Conservation (phyloP, 2,888 invertebrate genomes). For the Erebia aethiops region DNA sequence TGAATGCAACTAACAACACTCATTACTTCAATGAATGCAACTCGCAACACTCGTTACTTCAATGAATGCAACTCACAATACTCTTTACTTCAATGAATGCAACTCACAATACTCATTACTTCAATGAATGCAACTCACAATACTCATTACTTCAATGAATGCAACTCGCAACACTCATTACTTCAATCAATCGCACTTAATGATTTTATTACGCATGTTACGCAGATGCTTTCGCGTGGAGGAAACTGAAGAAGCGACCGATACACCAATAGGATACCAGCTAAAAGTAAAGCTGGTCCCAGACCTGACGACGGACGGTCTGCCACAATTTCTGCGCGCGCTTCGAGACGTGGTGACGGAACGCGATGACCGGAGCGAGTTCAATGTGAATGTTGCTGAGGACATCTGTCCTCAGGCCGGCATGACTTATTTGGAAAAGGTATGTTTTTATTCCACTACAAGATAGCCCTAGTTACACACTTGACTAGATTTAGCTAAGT, state of each 20-base stretch:
- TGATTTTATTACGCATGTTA: not conserved
- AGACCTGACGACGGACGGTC: conserved; percentile 57
- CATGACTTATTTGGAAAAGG: conserved; percentile 82
- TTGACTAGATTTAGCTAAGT: no score
- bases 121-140: no score
- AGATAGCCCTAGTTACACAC: no score
- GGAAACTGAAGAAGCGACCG: conserved; percentile 45
- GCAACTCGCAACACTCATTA: no score
- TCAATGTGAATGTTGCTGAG: conserved; percentile 61
- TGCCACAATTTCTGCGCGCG: conserved; percentile 62
- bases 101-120: no score
- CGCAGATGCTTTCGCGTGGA: conserved; percentile 83
- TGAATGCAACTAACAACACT: not conserved
- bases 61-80: not conserved
- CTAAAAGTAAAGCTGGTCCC: conserved; percentile 78
- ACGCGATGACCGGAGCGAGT: conserved; percentile 49
- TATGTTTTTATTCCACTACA: no score
- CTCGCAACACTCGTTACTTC: not conserved
- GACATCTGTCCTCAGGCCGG: conserved; percentile 79
- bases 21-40: not conserved
- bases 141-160: no score
- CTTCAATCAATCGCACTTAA: no score
- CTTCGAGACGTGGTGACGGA: conserved; percentile 53
- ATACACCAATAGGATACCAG: conserved; percentile 69
- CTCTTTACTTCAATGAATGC: not conserved